Evolutionary conservation across 2,113 vertebrate species (phyloP), one percentile per base, ranked within the genome.

Genomic region (Pica pica): DNA sequence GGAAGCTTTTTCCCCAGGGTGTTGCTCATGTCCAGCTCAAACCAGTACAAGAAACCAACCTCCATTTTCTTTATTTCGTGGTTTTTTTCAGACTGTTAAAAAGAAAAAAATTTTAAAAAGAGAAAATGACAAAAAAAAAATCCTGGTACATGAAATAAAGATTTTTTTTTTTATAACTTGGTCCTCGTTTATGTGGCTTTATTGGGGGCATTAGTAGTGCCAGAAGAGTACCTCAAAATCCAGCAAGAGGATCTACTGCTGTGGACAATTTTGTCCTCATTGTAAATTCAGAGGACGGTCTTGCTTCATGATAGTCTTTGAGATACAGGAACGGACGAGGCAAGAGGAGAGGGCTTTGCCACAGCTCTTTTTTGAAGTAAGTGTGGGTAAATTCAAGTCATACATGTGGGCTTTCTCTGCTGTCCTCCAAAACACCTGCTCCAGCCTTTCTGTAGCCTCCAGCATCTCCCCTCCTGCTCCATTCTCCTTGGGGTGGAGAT

Each of bases 141-240:
- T 98, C 98, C 98, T 98, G 98, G 98, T 98, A 98, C 98, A 98
- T 98, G 98, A 98, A 98, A 98, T 98, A 98, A 98, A 98, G 98
- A 97, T 97, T 98, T 98, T 98, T 98, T 97, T 83, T 83, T 78
- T 94, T 95, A 90, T 92, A 98, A 97, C 78, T 97, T 91, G 93
- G 96, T 97, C 85, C 46, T 97, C 2, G 26, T 53, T 90, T 86
- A 93, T 39, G 91, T 97, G 90, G 53, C 71, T 97, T 98, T 97
- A 57, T 24, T 82, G 67, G 9, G 42, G 39, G 27, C 8, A 10
- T 52, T 93, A 52, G 46, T 42, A 39, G 37, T 80, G 37, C 46
- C 6, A 3, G 83, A 84, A 30, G 35, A 85, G 24, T 42, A 35
- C 33, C 53, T 68, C 49, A 56, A 77, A 87, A 73, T 6, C 8